A percentile compares a stretch with the other conserved stretches of the same genome.
These are phyloP conservation scores for Ammodytes marinus DNA, from an alignment of 2,113 vertebrate genomes.

Conservation along the genomic window DNA sequence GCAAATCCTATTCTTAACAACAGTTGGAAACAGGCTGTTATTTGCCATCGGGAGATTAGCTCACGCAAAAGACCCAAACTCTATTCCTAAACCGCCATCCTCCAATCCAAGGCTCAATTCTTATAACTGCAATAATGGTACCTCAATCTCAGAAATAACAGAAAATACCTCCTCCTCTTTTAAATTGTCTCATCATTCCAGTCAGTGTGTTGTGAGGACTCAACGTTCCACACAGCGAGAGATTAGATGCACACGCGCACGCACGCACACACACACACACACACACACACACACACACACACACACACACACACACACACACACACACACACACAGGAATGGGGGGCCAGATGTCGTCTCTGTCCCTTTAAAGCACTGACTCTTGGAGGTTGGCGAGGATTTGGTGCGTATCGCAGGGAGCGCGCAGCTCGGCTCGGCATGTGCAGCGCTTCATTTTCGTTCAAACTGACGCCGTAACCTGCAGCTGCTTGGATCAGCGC, in stretches of 20 bases:
- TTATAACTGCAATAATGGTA: not conserved
- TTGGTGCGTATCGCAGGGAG: conserved; percentile 61
- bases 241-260: not conserved
- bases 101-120: not conserved
- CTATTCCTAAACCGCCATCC: not conserved
- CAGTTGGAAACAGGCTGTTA: not conserved
- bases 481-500: conserved; percentile 30
- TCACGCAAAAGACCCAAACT: not conserved
- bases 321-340: not conserved
- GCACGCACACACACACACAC: not conserved
- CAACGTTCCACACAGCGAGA: not conserved
- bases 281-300: not conserved
- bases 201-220: not conserved
- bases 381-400: conserved; percentile 64
- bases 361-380: conserved; percentile 79
- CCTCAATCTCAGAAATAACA: not conserved
- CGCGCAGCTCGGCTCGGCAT: conserved; percentile 57
- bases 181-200: not conserved
- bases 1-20: not conserved
- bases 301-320: not conserved
- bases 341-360: conserved; percentile 42
- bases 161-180: too few species aligned
- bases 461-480: conserved; percentile 48
- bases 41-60: not conserved
- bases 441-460: conserved; percentile 45